Conservation (phyloP, 2,797 vertebrate species). For the Hafferia zeledoni region DNA sequence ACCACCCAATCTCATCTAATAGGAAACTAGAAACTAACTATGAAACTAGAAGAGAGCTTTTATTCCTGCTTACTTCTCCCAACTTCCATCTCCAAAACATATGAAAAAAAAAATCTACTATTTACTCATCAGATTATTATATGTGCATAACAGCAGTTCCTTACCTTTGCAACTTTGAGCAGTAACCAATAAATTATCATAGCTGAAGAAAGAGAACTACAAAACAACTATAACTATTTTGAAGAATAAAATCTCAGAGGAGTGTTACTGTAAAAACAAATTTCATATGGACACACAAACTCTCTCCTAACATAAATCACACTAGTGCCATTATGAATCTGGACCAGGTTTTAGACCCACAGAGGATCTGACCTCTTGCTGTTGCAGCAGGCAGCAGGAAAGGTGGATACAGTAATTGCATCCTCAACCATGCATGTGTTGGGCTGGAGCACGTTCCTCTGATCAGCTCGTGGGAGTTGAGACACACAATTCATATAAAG, state of each 20-base stretch:
- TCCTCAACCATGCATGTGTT: not conserved
- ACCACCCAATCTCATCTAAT: not conserved
- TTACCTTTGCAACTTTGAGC: not conserved
- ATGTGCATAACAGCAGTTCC: not conserved
- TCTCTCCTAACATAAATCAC: slow-evolving; percentile 17
- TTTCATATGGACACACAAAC: not conserved
- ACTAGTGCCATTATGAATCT: not conserved
- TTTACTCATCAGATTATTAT: not conserved
- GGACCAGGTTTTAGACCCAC: not conserved
- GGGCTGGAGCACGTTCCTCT: not conserved
- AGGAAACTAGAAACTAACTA: not conserved
- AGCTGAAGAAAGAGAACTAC: not conserved
- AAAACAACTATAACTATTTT: not conserved
- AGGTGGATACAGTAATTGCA: slow-evolving; percentile 3
- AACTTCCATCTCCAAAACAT: not conserved
- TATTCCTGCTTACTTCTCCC: not conserved
- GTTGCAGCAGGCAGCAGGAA: not conserved
- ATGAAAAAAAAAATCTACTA: not conserved
- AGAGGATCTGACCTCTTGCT: not conserved
- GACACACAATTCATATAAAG: not conserved
- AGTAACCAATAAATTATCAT: not conserved
- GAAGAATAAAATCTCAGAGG: not conserved
- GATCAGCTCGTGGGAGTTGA: not conserved
- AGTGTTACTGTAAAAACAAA: not conserved
- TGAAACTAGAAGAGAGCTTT: not conserved